These are phyloP conservation scores for Polietes domitor DNA, from an alignment of 2,888 invertebrate species.

Conservation along the genomic window DNA sequence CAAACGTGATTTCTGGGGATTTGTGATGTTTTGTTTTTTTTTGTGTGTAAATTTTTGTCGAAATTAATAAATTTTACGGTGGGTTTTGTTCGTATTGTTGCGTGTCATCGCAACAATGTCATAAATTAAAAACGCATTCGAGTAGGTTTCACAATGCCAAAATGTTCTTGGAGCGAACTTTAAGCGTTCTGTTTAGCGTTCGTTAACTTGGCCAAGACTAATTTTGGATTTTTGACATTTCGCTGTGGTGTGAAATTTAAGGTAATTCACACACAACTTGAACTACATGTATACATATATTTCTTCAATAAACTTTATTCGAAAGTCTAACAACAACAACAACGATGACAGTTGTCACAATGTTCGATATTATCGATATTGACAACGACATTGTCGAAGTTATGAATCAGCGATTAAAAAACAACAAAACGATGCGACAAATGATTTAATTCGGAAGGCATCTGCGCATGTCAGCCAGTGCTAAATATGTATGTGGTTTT, in stretches of 20 bases:
- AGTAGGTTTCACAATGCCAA: slow-evolving; percentile 34
- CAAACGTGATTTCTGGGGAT: background rate
- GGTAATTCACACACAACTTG: slow-evolving; percentile 1
- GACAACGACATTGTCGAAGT: slow-evolving; percentile 17
- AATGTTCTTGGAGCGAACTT: background rate
- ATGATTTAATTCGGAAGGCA: background rate
- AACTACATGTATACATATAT: slow-evolving; percentile 16
- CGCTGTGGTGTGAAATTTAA: slow-evolving; percentile 6
- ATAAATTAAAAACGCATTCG: slow-evolving; percentile 45
- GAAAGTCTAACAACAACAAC: background rate
- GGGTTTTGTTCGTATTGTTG: slow-evolving; percentile 41
- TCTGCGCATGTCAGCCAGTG: background rate
- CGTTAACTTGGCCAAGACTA: slow-evolving; percentile 15
- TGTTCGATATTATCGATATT: slow-evolving; percentile 2
- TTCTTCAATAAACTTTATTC: slow-evolving; percentile 10
- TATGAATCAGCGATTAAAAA: slow-evolving; percentile 26
- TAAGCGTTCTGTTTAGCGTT: slow-evolving; percentile 8
- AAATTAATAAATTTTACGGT: slow-evolving; percentile 48
- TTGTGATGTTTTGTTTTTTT: background rate
- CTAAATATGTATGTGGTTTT: background rate
- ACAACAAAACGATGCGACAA: slow-evolving; percentile 1
- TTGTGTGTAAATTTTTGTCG: background rate
- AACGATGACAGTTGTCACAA: no score
- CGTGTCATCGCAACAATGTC: slow-evolving; percentile 48
- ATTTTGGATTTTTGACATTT: background rate